Evolutionary conservation across 2,113 vertebrate genomes (phyloP).

Genomic region (Oreochromis aureus): DNA sequence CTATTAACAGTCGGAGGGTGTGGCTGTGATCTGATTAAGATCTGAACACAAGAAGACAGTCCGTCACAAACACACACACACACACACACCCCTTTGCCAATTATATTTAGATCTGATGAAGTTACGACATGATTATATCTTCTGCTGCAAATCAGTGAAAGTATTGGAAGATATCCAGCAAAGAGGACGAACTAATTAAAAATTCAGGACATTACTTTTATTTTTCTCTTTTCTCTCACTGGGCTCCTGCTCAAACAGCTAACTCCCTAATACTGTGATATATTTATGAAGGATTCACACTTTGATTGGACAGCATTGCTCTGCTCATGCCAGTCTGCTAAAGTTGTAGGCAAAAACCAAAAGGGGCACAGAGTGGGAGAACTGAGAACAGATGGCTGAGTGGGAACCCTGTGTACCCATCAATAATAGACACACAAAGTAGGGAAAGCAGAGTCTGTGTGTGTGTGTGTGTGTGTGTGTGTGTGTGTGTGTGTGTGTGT

Average conservation of each 20-base stretch:
- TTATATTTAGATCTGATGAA: constrained; percentile 3
- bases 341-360: constrained; percentile 13
- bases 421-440: constrained; percentile 58
- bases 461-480: neutral
- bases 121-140: constrained; percentile 5
- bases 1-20: constrained; percentile 5
- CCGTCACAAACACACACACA: neutral
- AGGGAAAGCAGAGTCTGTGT: neutral
- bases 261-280: constrained; percentile 6
- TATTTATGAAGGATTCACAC: constrained; percentile 49
- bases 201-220: neutral
- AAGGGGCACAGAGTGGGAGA: constrained; percentile 28
- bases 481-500: neutral
- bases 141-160: constrained; percentile 17
- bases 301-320: constrained; percentile 23
- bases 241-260: neutral
- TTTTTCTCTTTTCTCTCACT: neutral
- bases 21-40: constrained; percentile 32
- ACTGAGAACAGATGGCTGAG: constrained; percentile 59
- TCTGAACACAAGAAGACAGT: constrained; percentile 10
- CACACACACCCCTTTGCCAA: neutral
- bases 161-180: constrained; percentile 15
- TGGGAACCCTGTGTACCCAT: constrained; percentile 49
- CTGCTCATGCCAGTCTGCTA: constrained; percentile 13
- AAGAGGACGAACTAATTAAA: constrained; percentile 13